Evolutionary conservation across 1,140 invertebrate genomes (phyloP).

Genomic region (Drosophila rhopaloa): DNA sequence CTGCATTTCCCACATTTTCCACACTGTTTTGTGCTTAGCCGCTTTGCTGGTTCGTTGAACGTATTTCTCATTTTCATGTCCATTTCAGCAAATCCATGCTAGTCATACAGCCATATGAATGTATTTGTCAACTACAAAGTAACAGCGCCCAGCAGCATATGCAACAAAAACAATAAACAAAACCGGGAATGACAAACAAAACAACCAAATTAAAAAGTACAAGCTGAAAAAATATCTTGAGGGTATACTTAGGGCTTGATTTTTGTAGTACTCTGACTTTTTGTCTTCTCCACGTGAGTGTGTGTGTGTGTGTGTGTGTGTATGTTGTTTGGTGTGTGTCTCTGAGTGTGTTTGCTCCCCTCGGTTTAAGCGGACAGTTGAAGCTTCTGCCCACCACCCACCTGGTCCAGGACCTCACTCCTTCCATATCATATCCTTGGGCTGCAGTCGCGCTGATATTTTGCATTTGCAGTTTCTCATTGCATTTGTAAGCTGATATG

Average conservation of each 20-base stretch:
- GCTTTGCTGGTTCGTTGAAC: slow-evolving; percentile 77
- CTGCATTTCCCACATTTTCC: neutral
- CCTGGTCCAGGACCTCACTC: neutral
- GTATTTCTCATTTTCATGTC: slow-evolving; percentile 81
- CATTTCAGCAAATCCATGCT: slow-evolving; percentile 72
- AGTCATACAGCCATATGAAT: slow-evolving; percentile 63
- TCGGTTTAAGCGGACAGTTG: slow-evolving; percentile 67
- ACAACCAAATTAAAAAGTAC: slow-evolving; percentile 72
- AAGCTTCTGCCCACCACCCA: slow-evolving; percentile 28
- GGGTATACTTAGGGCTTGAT: slow-evolving; percentile 78
- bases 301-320: slow-evolving; percentile 13
- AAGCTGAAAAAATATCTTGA: slow-evolving; percentile 76
- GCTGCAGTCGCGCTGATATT: slow-evolving; percentile 62
- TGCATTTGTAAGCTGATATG: slow-evolving; percentile 66
- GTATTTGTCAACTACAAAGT: slow-evolving; percentile 75
- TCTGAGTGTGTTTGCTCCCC: slow-evolving; percentile 13
- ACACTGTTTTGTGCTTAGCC: slow-evolving; percentile 41
- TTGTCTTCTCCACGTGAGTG: slow-evolving; percentile 48
- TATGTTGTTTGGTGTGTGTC: neutral
- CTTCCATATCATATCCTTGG: slow-evolving; percentile 22
- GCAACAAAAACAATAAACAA: slow-evolving; percentile 39
- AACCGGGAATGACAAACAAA: slow-evolving; percentile 71
- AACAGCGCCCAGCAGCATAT: slow-evolving; percentile 33
- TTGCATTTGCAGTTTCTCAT: slow-evolving; percentile 73
- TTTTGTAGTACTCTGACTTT: slow-evolving; percentile 71